Evolutionary conservation across 2,797 vertebrate genomes (phyloP).

Genomic region (Enoplosus armatus): DNA sequence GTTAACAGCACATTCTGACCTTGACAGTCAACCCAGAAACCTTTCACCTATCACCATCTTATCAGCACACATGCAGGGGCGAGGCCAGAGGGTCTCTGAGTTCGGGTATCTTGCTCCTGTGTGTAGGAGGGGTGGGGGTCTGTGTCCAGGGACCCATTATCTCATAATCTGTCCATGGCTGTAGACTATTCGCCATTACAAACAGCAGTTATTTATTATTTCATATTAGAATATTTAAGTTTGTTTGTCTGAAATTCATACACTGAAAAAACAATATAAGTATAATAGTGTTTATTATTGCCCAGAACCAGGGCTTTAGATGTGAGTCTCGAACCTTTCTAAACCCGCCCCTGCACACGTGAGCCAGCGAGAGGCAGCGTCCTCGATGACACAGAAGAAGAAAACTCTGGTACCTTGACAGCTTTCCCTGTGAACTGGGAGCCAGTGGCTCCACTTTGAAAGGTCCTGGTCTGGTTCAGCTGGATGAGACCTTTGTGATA

Average conservation of each 20-base stretch:
- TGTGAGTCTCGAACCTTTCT: background rate
- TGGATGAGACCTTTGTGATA: conserved; percentile 92
- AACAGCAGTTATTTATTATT: no score
- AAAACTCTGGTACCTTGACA: conserved; percentile 83
- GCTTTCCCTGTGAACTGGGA: conserved; percentile 93
- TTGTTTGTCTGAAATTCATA: background rate
- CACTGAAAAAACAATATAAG: background rate
- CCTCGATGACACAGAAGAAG: background rate
- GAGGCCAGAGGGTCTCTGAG: background rate
- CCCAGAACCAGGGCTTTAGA: no score
- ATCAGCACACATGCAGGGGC: background rate
- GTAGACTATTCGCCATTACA: no score
- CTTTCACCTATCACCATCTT: background rate
- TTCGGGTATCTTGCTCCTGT: background rate
- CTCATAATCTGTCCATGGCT: no score
- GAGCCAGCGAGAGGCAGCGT: background rate
- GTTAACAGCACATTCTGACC: background rate
- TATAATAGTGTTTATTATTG: background rate
- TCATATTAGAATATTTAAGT: no score
- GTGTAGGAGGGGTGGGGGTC: no score
- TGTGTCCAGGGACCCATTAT: no score
- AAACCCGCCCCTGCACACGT: background rate
- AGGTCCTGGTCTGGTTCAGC: conserved; percentile 90
- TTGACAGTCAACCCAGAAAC: background rate
- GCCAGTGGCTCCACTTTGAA: conserved; percentile 90